Percentiles rank a stretch among this genome's conserved stretches.
These are phyloP conservation scores for Dryocosmus kuriphilus DNA, from an alignment of 2,888 invertebrate species.

Conservation along the genomic window DNA sequence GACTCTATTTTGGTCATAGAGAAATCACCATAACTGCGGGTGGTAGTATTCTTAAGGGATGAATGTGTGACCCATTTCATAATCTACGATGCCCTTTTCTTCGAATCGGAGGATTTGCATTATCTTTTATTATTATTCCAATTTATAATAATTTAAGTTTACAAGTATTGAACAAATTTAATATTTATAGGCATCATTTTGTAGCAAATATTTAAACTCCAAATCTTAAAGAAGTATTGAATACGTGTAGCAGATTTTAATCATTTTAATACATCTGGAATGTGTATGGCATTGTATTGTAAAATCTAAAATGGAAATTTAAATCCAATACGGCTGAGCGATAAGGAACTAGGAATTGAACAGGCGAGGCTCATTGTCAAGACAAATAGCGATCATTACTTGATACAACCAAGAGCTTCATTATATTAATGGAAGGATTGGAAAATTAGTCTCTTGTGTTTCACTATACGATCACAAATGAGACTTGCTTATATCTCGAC, in stretches of 20 bases:
- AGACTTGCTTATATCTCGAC: background rate
- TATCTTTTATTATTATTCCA: background rate
- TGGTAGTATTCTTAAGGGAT: conserved; percentile 9
- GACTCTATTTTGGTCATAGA: conserved; percentile 48
- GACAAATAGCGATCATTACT: background rate
- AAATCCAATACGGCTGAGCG: background rate
- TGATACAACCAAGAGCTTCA: background rate
- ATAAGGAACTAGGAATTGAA: background rate
- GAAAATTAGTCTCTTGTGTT: background rate
- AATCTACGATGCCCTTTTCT: conserved; percentile 1
- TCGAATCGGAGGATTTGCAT: background rate
- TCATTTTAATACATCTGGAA: background rate
- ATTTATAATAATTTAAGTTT: background rate
- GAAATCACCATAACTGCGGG: conserved; percentile 55
- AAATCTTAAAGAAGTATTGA: too few species aligned
- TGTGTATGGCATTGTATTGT: background rate
- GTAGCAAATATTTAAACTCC: too few species aligned
- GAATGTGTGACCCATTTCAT: conserved; percentile 8
- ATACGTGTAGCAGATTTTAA: too few species aligned
- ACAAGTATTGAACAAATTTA: too few species aligned
- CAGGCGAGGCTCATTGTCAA: background rate
- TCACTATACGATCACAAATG: background rate
- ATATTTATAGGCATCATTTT: too few species aligned
- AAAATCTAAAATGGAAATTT: conserved; percentile 4
- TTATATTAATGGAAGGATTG: background rate